A percentile compares a stretch with the other conserved stretches of the same genome.
Conservation (phyloP, 2,888 invertebrate genomes). For the Agrotis clavis region DNA sequence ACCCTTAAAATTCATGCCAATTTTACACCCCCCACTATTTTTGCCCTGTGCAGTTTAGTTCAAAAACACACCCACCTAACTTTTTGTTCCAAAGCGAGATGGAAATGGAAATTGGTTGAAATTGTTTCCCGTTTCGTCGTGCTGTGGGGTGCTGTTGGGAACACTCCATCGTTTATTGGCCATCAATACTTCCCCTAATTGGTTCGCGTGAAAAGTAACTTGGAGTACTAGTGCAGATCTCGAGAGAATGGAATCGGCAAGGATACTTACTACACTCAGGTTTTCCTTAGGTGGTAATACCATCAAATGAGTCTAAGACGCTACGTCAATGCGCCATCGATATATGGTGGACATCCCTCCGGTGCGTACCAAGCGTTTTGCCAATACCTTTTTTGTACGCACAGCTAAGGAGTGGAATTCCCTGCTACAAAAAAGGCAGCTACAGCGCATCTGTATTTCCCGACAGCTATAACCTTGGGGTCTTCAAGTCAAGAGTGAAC, state of each 20-base stretch:
- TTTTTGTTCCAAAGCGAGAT: constrained; percentile 64
- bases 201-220: constrained; percentile 76
- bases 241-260: constrained; percentile 48
- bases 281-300: too few species aligned
- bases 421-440: too few species aligned
- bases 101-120: constrained; percentile 70
- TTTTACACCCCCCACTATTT: constrained; percentile 18
- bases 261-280: too few species aligned
- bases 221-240: constrained; percentile 56
- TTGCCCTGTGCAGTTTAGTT: constrained; percentile 24
- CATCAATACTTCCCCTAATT: constrained; percentile 84
- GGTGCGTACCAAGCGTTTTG: too few species aligned
- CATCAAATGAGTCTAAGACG: too few species aligned
- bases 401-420: too few species aligned
- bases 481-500: too few species aligned
- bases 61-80: constrained; percentile 54
- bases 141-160: constrained; percentile 61
- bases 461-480: too few species aligned
- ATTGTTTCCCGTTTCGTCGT: constrained; percentile 73
- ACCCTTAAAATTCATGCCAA: not conserved
- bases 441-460: too few species aligned
- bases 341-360: too few species aligned
- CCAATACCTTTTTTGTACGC: too few species aligned
- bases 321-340: too few species aligned
- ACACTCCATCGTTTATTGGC: constrained; percentile 77